phyloP scores from a whole-genome alignment of 1,140 invertebrate genomes.

The Copidosoma floridanum region DNA sequence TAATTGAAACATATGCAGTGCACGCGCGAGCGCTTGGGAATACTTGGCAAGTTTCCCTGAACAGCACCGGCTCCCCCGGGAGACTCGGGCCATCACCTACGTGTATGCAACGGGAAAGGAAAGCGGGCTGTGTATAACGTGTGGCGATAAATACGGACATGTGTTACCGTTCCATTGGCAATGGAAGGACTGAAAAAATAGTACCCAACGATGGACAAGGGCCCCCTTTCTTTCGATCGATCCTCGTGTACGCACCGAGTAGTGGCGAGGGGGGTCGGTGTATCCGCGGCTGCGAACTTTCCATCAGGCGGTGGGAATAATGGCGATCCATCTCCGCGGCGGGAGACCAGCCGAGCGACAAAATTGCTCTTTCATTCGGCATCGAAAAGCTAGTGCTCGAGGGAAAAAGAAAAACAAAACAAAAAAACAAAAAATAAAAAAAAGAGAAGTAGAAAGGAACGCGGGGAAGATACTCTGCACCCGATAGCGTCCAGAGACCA shows the following conservation, averaged over 20 bases:
- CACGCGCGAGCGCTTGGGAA: conserved; percentile 51
- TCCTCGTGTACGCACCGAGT: too few species aligned
- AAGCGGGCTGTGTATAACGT: too few species aligned
- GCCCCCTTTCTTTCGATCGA: too few species aligned
- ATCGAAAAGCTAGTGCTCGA: too few species aligned
- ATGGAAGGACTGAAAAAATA: too few species aligned
- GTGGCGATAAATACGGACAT: too few species aligned
- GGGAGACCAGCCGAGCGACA: not conserved
- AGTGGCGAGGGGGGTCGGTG: too few species aligned
- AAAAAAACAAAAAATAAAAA: not conserved
- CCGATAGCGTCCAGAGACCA: conserved; percentile 3
- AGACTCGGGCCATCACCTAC: too few species aligned
- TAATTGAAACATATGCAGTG: conserved; percentile 59
- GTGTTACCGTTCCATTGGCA: too few species aligned
- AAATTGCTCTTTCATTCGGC: conserved; percentile 4
- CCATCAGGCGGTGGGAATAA: not conserved
- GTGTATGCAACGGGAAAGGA: too few species aligned
- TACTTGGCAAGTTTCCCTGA: conserved; percentile 46
- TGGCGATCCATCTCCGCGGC: not conserved
- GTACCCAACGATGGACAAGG: too few species aligned
- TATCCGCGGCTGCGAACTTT: not conserved
- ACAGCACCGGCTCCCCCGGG: too few species aligned
- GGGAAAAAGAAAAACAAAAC: conserved; percentile 5
- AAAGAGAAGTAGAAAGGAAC: not conserved
- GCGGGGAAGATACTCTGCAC: conserved; percentile 1